phyloP scores from a whole-genome alignment of 2,888 invertebrate genomes.

The Zhuqinia jingwanae region DNA sequence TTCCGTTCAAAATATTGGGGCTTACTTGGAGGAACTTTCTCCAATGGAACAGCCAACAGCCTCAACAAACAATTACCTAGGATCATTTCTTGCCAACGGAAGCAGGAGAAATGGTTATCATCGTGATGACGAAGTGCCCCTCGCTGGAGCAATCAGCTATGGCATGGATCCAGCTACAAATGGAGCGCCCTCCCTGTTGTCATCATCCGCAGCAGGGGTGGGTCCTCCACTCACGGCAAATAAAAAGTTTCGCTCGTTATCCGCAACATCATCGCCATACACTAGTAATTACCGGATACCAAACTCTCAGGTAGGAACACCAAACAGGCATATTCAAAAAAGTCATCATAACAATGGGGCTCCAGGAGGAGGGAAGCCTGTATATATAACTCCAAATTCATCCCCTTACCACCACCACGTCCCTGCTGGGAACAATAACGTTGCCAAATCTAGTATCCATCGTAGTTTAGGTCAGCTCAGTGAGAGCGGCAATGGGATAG shows the following conservation, averaged over 20 bases:
- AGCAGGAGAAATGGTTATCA: slow-evolving; percentile 76
- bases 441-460: slow-evolving; percentile 62
- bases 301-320: slow-evolving; percentile 55
- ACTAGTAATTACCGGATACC: slow-evolving; percentile 72
- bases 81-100: slow-evolving; percentile 68
- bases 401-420: slow-evolving; percentile 46
- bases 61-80: slow-evolving; percentile 58
- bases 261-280: slow-evolving; percentile 76
- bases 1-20: slow-evolving; percentile 61
- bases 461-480: slow-evolving; percentile 60
- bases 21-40: slow-evolving; percentile 64
- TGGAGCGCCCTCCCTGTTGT: slow-evolving; percentile 37
- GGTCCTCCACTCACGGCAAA: neutral
- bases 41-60: slow-evolving; percentile 74
- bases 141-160: slow-evolving; percentile 52
- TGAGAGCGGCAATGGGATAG: slow-evolving; percentile 45
- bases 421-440: slow-evolving; percentile 54
- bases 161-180: slow-evolving; percentile 10
- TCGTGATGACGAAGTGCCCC: slow-evolving; percentile 74
- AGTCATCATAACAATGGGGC: slow-evolving; percentile 39
- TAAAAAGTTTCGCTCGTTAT: slow-evolving; percentile 72
- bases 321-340: slow-evolving; percentile 53
- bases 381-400: slow-evolving; percentile 17
- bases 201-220: slow-evolving; percentile 31
- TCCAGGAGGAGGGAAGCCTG: slow-evolving; percentile 15